Evolutionary conservation across 2,888 invertebrate species (phyloP), one percentile per base, ranked within the genome.

Genomic region (Arctia plantaginis): DNA sequence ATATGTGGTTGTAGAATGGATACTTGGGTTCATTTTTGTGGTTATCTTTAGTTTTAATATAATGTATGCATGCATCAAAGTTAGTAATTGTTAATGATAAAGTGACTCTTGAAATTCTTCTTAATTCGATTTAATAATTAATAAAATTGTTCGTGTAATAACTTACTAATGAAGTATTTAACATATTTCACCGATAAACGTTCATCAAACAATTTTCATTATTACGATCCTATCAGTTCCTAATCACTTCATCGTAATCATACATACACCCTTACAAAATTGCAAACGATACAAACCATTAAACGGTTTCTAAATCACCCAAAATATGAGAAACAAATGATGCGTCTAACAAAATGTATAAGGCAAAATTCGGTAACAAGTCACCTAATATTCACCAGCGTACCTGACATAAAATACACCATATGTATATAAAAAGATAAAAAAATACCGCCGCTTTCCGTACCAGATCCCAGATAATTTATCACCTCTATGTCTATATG

Each of bases 401-500:
- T 80, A 83, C 74, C 80, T 73, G 80, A 77, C 82, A 80, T 80
- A 87, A 87, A 80, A 79, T 75, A 78, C 74, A 47, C 39, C 44
- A 33, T 66, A 79, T 78, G 66, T 71, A 84, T 77, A 82, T 79
- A 75, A 82, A 85, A 84, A 85, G 82, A 85, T 85, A 85, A 85
- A 86, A 41, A 86, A 69, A 82, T 84, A 84, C 80, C 81, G 79
- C 72, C 81, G 78, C 75, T 82, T 85, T 79, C 78, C 77, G 78
- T 77, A 80, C 73, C 74, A 82, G 85, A 85, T 85, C 86, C 79
- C 77, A 76, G 79, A 86, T 81, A 86, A 84, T 86, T 83, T 86
- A 83, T 88, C 85, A 85, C 84, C 85, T 83, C 86, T 90, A 87
- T 86, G 84, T 84, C 83, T 82, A 85, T 83, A 84, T 81, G 82